phyloP scores from a whole-genome alignment of 2,797 vertebrate genomes.

The Bovichtus diacanthus region DNA sequence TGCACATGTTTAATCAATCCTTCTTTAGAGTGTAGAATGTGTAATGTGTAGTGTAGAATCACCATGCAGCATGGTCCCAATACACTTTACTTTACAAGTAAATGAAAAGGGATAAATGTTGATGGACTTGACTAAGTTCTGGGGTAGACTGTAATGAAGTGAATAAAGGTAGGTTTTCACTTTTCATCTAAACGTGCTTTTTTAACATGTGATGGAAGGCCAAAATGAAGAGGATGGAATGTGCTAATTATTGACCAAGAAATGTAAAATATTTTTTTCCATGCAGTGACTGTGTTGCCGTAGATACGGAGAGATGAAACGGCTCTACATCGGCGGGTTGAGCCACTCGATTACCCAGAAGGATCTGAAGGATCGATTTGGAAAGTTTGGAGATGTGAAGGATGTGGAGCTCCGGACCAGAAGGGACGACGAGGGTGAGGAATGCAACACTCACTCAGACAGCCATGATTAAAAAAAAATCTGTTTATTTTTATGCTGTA shows the following conservation, averaged over 20 bases:
- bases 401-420: conserved; percentile 92
- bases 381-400: conserved; percentile 91
- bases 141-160: too few species aligned
- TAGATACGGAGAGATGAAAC: conserved; percentile 70
- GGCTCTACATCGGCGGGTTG: conserved; percentile 93
- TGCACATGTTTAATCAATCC: not conserved
- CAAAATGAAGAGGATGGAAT: not conserved
- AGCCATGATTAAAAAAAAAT: too few species aligned
- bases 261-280: not conserved
- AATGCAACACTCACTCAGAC: not conserved
- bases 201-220: too few species aligned
- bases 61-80: too few species aligned
- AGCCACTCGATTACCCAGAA: conserved; percentile 86
- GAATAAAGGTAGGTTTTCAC: too few species aligned
- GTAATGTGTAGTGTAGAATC: too few species aligned
- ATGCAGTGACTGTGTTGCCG: not conserved
- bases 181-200: too few species aligned
- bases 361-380: conserved; percentile 92
- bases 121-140: too few species aligned
- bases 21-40: too few species aligned
- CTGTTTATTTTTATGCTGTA: not conserved
- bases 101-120: too few species aligned
- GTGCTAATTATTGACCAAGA: not conserved
- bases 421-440: conserved; percentile 89
- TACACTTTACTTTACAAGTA: too few species aligned